Evolutionary conservation across 2,888 invertebrate genomes (phyloP), one percentile per base, ranked within the genome.

Genomic region (Tipula confusa): DNA sequence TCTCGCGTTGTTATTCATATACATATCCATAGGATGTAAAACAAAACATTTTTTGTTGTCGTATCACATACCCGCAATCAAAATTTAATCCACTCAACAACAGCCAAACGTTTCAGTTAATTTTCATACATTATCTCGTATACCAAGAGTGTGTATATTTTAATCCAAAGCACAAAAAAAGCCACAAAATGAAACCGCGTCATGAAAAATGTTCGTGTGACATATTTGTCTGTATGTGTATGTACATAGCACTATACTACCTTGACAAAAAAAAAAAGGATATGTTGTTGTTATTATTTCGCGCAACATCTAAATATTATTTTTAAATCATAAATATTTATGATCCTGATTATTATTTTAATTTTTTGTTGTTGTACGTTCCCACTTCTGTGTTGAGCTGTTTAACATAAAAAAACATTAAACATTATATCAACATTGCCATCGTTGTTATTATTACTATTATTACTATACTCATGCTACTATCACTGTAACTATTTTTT

Each of bases 251-350:
- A 7, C 1, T 2, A 36, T 43, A n/a, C 7, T 64, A 64, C 64
- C 64, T 64, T 64, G 7, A 24, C 64, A 64, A 64, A 24, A 64
- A 38, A 13, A 38, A 38, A 38, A 38, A 64, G 64, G 64, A 64
- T 64, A 64, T 24, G 64, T 64, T 64, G 64, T 64, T 64, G 64
- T 24, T 64, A 64, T 7, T 64, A 64, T 64, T 64, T 64, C 24
- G 64, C 64, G 24, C 64, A 24, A 64, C 64, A 64, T 64, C 64
- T 64, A 64, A 64, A 64, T 64, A 64, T 64, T 64, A 64, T 64
- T 64, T 64, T 64, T 64, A 64, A 64, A 64, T 64, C 64, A 64
- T 64, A 64, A 64, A 64, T 64, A 64, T 64, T 64, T 64, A 64
- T 64, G 64, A 64, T 64, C 64, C 43, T 15, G n/a, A 24, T 43